phyloP scores from a whole-genome alignment of 2,888 invertebrate genomes.

The Athetis lepigone region DNA sequence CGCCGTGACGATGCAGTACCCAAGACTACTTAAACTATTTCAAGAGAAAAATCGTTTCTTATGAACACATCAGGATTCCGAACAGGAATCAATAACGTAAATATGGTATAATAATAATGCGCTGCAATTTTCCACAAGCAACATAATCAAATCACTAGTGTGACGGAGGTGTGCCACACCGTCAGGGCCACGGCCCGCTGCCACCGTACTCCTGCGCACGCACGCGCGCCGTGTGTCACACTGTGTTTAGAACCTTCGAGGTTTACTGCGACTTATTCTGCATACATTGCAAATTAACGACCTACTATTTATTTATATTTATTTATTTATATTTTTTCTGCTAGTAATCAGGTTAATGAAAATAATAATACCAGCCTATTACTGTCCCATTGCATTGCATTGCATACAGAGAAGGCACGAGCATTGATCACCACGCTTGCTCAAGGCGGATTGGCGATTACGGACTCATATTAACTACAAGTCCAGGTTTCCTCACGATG shows the following conservation, averaged over 20 bases:
- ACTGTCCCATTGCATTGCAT: too few relatives aligned
- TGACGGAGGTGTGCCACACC: constrained; percentile 47
- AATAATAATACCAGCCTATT: too few relatives aligned
- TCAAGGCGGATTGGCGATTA: too few relatives aligned
- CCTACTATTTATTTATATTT: too few relatives aligned
- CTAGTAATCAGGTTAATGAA: too few relatives aligned
- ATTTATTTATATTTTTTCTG: too few relatives aligned
- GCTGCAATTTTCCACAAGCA: constrained; percentile 33
- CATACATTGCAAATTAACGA: background rate
- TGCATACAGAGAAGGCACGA: too few relatives aligned
- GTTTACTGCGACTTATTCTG: constrained; percentile 2
- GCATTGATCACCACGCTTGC: too few relatives aligned
- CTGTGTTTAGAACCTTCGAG: constrained; percentile 47
- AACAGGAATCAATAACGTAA: background rate
- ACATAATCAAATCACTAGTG: constrained; percentile 24
- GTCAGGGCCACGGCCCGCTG: constrained; percentile 50
- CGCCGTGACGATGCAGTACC: background rate
- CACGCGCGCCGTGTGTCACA: constrained; percentile 36
- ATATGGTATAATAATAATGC: constrained; percentile 18
- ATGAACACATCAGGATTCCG: background rate
- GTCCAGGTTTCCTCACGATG: too few relatives aligned
- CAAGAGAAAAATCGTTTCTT: too few relatives aligned
- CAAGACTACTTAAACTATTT: background rate
- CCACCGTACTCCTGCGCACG: constrained; percentile 34
- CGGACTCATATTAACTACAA: too few relatives aligned